phyloP scores from a whole-genome alignment of 92 coral and sea anemone species.

The Porites cylindrica region DNA sequence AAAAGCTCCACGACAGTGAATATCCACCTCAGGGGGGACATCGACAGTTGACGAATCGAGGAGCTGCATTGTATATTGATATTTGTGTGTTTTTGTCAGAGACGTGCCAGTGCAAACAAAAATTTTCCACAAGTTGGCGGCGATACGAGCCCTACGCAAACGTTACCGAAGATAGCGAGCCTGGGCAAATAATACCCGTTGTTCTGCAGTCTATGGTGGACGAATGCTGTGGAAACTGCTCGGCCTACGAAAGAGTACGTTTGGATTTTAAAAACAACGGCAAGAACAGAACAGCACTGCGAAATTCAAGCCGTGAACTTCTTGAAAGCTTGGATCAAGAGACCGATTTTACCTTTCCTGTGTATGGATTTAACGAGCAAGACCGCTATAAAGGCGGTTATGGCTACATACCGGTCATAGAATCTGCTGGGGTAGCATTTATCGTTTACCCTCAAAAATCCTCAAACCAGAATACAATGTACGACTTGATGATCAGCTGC shows the following conservation, averaged over 20 bases:
- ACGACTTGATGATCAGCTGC: conserved; percentile 34
- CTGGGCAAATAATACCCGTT: conserved; percentile 63
- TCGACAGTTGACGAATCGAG: background rate
- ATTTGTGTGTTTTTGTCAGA: conserved; percentile 22
- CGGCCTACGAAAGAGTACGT: conserved; percentile 18
- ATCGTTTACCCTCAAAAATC: conserved; percentile 49
- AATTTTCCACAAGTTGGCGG: conserved; percentile 70
- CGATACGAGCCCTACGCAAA: conserved; percentile 72
- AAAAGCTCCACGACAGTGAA: too few species aligned
- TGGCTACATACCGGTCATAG: conserved; percentile 71
- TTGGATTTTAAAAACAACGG: conserved; percentile 40
- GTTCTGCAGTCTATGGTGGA: conserved; percentile 52
- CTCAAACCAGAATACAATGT: conserved; percentile 45
- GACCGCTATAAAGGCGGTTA: conserved; percentile 66
- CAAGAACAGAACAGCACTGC: background rate
- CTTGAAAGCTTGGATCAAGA: conserved; percentile 49
- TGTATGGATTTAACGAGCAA: conserved; percentile 68
- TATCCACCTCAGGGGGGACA: background rate
- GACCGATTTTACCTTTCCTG: conserved; percentile 85
- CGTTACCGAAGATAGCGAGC: conserved; percentile 45
- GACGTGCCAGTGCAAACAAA: conserved; percentile 64
- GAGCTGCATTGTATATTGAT: background rate
- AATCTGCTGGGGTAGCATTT: conserved; percentile 86
- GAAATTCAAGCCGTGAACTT: conserved; percentile 44
- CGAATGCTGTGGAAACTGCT: conserved; percentile 65